A percentile compares a stretch with the other conserved stretches of the same genome.
These are phyloP conservation scores for Holcopasites calliopsidis DNA, from an alignment of 1,140 invertebrate species.

Conservation along the genomic window DNA sequence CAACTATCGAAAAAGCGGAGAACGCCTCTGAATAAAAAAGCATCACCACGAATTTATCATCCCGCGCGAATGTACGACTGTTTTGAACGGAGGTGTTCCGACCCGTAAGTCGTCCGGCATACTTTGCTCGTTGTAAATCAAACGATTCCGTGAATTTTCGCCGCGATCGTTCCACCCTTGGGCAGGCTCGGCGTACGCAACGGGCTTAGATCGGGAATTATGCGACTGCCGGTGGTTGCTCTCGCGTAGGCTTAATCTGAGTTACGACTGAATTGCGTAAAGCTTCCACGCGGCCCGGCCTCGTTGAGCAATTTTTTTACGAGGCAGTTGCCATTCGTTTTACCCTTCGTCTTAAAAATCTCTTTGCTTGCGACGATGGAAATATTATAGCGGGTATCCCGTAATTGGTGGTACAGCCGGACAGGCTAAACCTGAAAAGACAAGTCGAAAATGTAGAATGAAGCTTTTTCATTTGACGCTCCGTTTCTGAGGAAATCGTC, in stretches of 20 bases:
- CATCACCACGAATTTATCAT: slow-evolving; percentile 11
- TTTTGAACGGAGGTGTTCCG: background rate
- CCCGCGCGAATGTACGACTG: background rate
- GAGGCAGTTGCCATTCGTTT: no score
- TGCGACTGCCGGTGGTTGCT: slow-evolving; percentile 49
- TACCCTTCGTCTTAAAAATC: no score
- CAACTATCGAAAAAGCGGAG: background rate
- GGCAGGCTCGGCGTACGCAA: background rate
- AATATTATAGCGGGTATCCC: no score
- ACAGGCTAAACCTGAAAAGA: no score
- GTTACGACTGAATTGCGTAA: slow-evolving; percentile 53
- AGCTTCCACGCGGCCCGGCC: slow-evolving; percentile 1
- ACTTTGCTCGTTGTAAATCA: background rate
- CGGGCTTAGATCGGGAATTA: slow-evolving; percentile 49
- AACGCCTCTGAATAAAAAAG: background rate
- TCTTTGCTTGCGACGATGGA: no score
- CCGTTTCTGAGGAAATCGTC: no score
- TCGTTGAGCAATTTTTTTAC: slow-evolving; percentile 34
- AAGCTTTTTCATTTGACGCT: no score
- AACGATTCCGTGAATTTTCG: slow-evolving; percentile 37
- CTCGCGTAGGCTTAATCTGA: slow-evolving; percentile 44
- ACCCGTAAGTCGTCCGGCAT: background rate
- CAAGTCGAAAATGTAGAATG: no score
- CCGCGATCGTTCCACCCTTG: background rate
- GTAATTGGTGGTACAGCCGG: no score